Base-by-base conservation (phyloP, 2,888 invertebrate genomes). In the Syrphus vitripennis region DNA sequence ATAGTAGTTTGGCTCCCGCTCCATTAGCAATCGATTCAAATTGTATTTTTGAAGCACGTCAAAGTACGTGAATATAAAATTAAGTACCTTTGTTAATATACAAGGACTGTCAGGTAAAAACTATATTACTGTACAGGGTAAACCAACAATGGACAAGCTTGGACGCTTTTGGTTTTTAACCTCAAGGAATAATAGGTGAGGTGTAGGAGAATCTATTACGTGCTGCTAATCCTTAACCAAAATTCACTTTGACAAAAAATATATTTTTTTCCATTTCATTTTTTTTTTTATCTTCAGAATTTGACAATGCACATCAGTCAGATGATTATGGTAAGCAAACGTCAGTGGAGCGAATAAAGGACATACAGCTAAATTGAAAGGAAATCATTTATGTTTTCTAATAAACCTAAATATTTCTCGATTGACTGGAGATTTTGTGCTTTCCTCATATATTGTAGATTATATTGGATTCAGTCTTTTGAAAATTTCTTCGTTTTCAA, bases 41-140 rank as follows among this genome's bases (percentile, higher is more conserved):
- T n/a, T 55, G 55, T 65, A 80, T 80, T 83, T 83, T 80, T 83
- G 70, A 75, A 80, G 74, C 63, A 74, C 53, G 19, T 48, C 61
- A 42, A 34, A 69, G 7, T 19, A 59, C 10, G 3, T 19, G 19
- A 10, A 55, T 74, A 40, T 37, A 74, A 63, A 72, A 83, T 29
- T 50, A 67, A 69, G 63, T 65, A 40, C 21, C 59, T 79, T 63
- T 48, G 31, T 79, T 79, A 45, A 12, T 5, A 50, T 45, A 61
- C 65, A n/a, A n/a, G n/a, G 45, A 75, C 55, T n/a, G n/a, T n/a
- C n/a, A n/a, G n/a, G n/a, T n/a, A n/a, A n/a, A n/a, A 26, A 70
- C 37, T 53, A n/a, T 16, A 29, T 29, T 3, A 53, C 55, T 16
- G 14, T 48, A n/a, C 12, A 29, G n/a, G n/a, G n/a, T 70, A 63